phyloP scores from a whole-genome alignment of 1,140 invertebrate genomes.

The Hycleus phaleratus region DNA sequence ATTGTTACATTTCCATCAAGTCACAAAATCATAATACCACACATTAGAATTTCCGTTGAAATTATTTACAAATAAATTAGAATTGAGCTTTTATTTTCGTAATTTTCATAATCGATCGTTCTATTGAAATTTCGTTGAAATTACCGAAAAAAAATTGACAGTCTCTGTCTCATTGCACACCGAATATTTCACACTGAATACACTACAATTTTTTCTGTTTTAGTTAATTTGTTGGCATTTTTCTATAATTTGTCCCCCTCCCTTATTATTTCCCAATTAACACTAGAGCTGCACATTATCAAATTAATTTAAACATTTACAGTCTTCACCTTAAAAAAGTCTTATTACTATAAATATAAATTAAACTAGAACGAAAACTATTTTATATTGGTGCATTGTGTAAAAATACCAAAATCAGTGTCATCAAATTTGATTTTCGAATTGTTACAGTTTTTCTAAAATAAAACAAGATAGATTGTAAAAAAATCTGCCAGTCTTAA shows the following conservation, averaged over 20 bases:
- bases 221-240: background rate
- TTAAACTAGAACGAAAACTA: background rate
- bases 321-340: slow-evolving; percentile 18
- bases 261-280: background rate
- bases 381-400: background rate
- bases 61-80: background rate
- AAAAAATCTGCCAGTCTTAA: slow-evolving; percentile 31
- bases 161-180: slow-evolving; percentile 36
- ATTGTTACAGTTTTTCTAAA: background rate
- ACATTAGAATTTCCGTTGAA: background rate
- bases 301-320: slow-evolving; percentile 15
- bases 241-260: no score
- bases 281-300: slow-evolving; percentile 12
- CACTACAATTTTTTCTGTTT: slow-evolving; percentile 24
- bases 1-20: background rate
- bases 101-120: slow-evolving; percentile 18
- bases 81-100: background rate
- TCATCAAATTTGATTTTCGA: background rate
- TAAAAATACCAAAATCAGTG: background rate
- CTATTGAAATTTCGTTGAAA: background rate
- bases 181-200: slow-evolving; percentile 32
- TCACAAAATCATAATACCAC: background rate
- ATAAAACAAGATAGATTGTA: background rate
- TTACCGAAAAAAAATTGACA: slow-evolving; percentile 3
- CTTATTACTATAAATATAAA: background rate